Evolutionary conservation across 2,888 invertebrate species (phyloP).

Genomic region (Parthenolecanium corni): DNA sequence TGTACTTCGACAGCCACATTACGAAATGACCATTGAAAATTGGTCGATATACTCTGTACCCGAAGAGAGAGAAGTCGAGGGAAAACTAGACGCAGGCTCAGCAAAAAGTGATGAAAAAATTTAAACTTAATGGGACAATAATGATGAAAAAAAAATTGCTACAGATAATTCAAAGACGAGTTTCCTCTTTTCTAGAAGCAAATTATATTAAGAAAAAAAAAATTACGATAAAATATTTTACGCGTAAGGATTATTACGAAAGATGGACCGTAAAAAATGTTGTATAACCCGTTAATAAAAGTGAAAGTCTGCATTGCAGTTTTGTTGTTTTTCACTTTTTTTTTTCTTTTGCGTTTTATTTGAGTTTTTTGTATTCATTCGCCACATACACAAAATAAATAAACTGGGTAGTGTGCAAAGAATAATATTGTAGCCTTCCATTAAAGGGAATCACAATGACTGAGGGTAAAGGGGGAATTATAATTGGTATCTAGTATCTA

Average conservation of each 20-base stretch:
- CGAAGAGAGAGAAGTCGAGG: no score
- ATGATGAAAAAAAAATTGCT: no score
- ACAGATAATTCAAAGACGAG: no score
- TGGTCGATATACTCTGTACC: no score
- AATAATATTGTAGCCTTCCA: not conserved
- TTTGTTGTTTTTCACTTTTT: not conserved
- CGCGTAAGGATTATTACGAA: slow-evolving; percentile 22
- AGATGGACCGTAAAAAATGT: slow-evolving; percentile 24
- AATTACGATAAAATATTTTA: slow-evolving; percentile 1
- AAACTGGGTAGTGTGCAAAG: not conserved
- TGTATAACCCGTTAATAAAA: slow-evolving; percentile 24
- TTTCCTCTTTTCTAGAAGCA: not conserved
- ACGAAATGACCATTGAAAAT: no score
- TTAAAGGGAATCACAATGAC: not conserved
- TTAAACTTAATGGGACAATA: no score
- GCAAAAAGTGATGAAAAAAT: no score
- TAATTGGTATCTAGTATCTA: no score
- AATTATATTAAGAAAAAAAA: not conserved
- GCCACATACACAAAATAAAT: not conserved
- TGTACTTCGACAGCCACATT: no score
- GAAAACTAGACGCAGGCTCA: no score
- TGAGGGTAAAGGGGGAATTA: no score
- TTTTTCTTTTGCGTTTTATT: not conserved
- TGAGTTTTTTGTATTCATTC: not conserved
- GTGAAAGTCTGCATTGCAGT: slow-evolving; percentile 14